Percentiles rank a stretch among this genome's conserved stretches.
Conservation (phyloP, 2,888 invertebrate genomes). For the Callyntrura sp. region DNA sequence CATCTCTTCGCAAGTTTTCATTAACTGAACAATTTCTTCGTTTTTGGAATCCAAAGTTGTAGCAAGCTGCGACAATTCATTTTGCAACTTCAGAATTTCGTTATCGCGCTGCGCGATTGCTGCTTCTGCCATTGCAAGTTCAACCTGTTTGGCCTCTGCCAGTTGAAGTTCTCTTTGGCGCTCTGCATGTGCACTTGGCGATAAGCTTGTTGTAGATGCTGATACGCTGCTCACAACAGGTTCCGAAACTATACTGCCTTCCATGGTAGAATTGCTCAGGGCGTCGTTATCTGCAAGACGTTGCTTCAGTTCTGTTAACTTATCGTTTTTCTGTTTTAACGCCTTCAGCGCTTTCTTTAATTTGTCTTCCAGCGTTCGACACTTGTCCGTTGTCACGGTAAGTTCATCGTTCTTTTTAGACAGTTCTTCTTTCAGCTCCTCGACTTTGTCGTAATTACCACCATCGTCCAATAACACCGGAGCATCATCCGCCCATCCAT, state of each 20-base stretch:
- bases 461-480: slow-evolving; percentile 84
- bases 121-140: neutral
- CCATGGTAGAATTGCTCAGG: slow-evolving; percentile 57
- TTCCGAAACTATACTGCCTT: slow-evolving; percentile 51
- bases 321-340: slow-evolving; percentile 91
- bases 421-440: slow-evolving; percentile 82
- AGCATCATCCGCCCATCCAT: slow-evolving; percentile 85
- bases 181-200: slow-evolving; percentile 25
- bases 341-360: slow-evolving; percentile 91
- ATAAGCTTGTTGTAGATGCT: neutral
- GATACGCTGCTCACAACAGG: slow-evolving; percentile 9
- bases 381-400: slow-evolving; percentile 21
- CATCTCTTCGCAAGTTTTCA: slow-evolving; percentile 78
- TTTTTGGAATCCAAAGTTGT: slow-evolving; percentile 72
- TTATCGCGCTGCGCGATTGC: slow-evolving; percentile 49
- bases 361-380: slow-evolving; percentile 86
- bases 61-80: slow-evolving; percentile 61
- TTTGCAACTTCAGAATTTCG: slow-evolving; percentile 53
- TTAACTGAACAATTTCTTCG: slow-evolving; percentile 75
- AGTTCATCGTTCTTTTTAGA: slow-evolving; percentile 50
- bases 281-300: slow-evolving; percentile 90
- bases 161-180: neutral
- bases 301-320: slow-evolving; percentile 92
- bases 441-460: slow-evolving; percentile 78
- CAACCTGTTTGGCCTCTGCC: neutral